Evolutionary conservation across 2,113 vertebrate species (phyloP), one percentile per base, ranked within the genome.

Genomic region (zebrafish (Danio rerio)): DNA sequence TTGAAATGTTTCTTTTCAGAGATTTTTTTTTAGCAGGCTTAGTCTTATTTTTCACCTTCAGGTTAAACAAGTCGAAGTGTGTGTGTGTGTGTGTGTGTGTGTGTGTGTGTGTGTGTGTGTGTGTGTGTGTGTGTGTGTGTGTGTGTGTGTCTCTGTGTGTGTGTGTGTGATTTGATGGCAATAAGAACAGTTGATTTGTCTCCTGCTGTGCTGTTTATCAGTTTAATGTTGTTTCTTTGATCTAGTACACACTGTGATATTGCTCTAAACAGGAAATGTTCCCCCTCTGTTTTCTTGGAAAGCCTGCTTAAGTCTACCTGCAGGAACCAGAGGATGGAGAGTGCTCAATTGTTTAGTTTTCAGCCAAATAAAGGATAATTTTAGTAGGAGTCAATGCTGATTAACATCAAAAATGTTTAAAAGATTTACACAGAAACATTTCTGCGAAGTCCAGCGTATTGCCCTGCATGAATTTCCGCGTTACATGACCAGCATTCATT

Each of bases 201-300:
- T 13, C 79, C 31, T 15, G 69, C 45, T 72, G 45, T 21, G 74
- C 42, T 62, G 56, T 61, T 77, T 31, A 49, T 77, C 74, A 63
- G 65, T 68, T 47, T 55, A 52, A n/a, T 42, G 40, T 65, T 61
- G 13, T 31, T 59, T 43, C 70, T 45, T 84, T 53, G 59, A 56
- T 84, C 61, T 20, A 21, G 45, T 72, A 18, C 16, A 68, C 55
- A 61, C 40, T 63, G 74, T 76, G 45, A 77, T 47, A 77, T 31
- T 50, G 58, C 20, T 77, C 45, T 45, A 43, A 62, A 40, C 65
- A 63, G 72, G 71, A 69, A 84, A 47, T 68, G 63, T 59, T 63
- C 31, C 55, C 63, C 16, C 55, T 62, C 31, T 13, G 52, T 42
- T 49, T 81, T 70, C 63, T 65, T 75, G 78, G 71, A 84, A 81